Evolutionary conservation across 2,888 invertebrate genomes (phyloP), one percentile per base, ranked within the genome.

Genomic region (Arrhopalites spinosus): DNA sequence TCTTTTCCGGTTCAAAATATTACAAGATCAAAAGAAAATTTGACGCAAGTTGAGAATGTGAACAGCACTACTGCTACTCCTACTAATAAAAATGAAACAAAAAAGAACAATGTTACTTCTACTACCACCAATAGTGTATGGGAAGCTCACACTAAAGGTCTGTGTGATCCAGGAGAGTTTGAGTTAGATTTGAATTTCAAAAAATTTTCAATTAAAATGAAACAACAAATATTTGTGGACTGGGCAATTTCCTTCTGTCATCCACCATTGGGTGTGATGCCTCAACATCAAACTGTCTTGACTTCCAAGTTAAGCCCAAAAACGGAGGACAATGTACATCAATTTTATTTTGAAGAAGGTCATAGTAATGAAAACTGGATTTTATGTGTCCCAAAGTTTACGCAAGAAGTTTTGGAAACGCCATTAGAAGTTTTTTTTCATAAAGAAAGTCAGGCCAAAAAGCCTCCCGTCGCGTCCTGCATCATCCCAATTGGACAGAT

Each of bases 321-420:
- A 1, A 45, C 13, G 30, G 36, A 13, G 23, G 68, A 23, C 43
- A 72, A 43, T 11, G 27, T 25, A 17, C 7, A 50, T 17, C 17
- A 47, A 1, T 50, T 73, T 30, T 45, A 17, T 29, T 73, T 73
- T 43, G 59, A 53, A 23, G 59, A 66, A 36, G 59, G 67, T 29
- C 43, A 67, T 8, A n/a, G n/a, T 3, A n/a, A 66, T 53, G 74
- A 74, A 47, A 50, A 27, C 1, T 74, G 74, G 74, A 45, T n/a
- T 17, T 67, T 74, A 13, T 20, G 25, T 20, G 67, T 74, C 36
- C 74, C 74, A 7, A 43, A 67, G 36, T 25, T 74, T 23, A 67
- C 74, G 1, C 23, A 30, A 17, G 67, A 67, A 11, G 47, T 74
- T 20, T 29, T 74, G 23, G 50, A 66, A 2, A 56, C 47, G 36